Evolutionary conservation across 2,797 vertebrate genomes (phyloP).

Genomic region (Ataeniobius toweri): DNA sequence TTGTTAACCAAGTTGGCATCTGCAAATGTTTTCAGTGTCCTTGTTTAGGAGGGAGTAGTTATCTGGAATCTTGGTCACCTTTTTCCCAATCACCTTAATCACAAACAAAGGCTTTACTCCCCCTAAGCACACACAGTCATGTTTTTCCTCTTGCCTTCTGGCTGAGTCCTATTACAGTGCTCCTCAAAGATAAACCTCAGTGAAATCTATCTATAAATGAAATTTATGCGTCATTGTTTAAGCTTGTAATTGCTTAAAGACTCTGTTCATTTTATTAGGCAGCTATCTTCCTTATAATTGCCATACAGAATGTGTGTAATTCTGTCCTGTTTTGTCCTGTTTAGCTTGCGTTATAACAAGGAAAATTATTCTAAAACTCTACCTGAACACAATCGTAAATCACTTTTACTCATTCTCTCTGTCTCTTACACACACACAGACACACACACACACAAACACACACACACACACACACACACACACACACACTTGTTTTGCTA

Average conservation of each 20-base stretch:
- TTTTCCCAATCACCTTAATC: constrained; percentile 40
- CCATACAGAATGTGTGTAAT: constrained; percentile 8
- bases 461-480: background rate
- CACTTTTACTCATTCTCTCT: background rate
- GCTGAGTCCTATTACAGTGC: constrained; percentile 63
- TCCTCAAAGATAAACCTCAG: constrained; percentile 56
- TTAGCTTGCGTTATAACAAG: constrained; percentile 23
- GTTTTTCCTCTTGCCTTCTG: constrained; percentile 21
- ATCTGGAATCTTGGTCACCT: constrained; percentile 52
- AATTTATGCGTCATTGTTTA: constrained; percentile 68
- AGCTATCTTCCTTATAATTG: constrained; percentile 16
- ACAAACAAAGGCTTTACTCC: constrained; percentile 25
- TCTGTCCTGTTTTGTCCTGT: constrained; percentile 22
- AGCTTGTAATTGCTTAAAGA: constrained; percentile 61
- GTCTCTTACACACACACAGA: too few relatives aligned
- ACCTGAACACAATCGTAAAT: constrained; percentile 14
- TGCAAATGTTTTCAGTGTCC: constrained; percentile 39
- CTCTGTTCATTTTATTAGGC: constrained; percentile 56
- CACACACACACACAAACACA: too few relatives aligned
- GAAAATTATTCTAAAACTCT: constrained; percentile 38
- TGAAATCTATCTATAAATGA: constrained; percentile 69
- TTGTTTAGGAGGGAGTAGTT: constrained; percentile 42
- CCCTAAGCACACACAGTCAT: background rate
- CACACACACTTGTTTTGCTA: too few relatives aligned
- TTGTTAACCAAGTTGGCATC: constrained; percentile 43